Evolutionary conservation across 1,140 invertebrate genomes (phyloP), one percentile per base, ranked within the genome.

Genomic region (Panulirus ornatus): DNA sequence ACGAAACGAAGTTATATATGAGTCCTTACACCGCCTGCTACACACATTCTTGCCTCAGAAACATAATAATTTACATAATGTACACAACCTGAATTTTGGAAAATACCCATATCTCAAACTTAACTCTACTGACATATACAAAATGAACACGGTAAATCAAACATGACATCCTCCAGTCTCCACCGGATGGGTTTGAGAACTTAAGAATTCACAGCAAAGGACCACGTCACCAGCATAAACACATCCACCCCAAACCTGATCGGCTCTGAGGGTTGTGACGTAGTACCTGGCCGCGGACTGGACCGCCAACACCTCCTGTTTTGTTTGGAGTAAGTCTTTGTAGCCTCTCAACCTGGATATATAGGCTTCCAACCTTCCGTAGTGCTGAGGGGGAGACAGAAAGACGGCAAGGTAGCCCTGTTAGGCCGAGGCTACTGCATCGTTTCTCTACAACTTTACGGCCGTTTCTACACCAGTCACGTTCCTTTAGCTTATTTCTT

Each of bases 361-460:
- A 22, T 5, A 30, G 58, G 22, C 58, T 66, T 66, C 5, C 0
- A 5, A 30, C 58, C n/a, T 66, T 66, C 58, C 58, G 58, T 66
- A 66, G 22, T n/a, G 58, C 30, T 11, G 58, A 66, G 58, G 58
- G 58, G 58, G 58, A 66, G 58, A 66, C n/a, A 66, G 58, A 66
- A 66, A 66, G 0, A 66, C 30, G n/a, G 9, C 16, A 27, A 30
- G 3, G n/a, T n/a, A 66, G 22, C 58, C 58, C 5, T 66, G 16
- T 16, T 8, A 27, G 58, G 58, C 30, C 8, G 30, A 30, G 58
- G 27, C 58, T 66, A 30, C n/a, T 11, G 1, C 58, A 66, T 27
- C 58, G 27, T 66, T 30, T 30, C 58, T 66, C 58, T 30, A 66
- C 58, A 30, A 66, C 58, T 30, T 30, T 66, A 66, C 58, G 58